Percentiles rank a stretch among this genome's conserved stretches.
Evolutionary conservation across 2,113 vertebrate species (phyloP).

Genomic region (Colinus virginianus): DNA sequence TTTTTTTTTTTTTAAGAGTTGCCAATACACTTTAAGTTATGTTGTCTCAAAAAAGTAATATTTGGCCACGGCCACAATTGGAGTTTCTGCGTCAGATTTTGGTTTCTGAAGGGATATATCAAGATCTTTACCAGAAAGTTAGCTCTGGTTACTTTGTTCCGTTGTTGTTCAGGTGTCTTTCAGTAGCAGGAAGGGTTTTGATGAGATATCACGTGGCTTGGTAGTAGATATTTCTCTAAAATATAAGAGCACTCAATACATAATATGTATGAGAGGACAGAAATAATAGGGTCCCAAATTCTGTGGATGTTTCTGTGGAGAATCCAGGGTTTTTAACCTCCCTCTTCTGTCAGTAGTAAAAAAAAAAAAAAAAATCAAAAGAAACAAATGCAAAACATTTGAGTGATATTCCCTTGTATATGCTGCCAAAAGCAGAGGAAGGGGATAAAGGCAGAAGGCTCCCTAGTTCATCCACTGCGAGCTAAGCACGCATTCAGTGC

Average conservation of each 20-base stretch:
- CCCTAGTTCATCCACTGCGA: background rate
- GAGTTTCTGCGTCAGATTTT: background rate
- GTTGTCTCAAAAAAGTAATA: background rate
- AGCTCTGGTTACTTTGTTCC: background rate
- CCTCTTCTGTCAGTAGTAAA: background rate
- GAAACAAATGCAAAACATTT: constrained; percentile 3
- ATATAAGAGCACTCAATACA: background rate
- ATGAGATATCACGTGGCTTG: background rate
- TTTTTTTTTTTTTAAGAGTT: background rate
- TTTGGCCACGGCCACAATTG: background rate
- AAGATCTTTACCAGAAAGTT: background rate
- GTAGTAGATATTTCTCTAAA: background rate
- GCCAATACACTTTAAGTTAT: background rate
- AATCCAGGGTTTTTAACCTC: background rate
- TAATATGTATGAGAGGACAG: background rate
- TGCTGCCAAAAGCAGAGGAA: background rate
- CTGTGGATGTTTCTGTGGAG: background rate
- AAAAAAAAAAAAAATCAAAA: background rate
- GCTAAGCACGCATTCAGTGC: rapidly evolving
- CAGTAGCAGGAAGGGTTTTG: background rate
- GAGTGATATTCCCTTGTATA: background rate
- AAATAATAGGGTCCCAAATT: background rate
- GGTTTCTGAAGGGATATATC: background rate
- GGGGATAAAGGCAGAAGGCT: background rate
- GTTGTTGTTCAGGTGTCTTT: background rate